phyloP scores from a whole-genome alignment of 1,140 invertebrate genomes.

The Cheumatopsyche charites region DNA sequence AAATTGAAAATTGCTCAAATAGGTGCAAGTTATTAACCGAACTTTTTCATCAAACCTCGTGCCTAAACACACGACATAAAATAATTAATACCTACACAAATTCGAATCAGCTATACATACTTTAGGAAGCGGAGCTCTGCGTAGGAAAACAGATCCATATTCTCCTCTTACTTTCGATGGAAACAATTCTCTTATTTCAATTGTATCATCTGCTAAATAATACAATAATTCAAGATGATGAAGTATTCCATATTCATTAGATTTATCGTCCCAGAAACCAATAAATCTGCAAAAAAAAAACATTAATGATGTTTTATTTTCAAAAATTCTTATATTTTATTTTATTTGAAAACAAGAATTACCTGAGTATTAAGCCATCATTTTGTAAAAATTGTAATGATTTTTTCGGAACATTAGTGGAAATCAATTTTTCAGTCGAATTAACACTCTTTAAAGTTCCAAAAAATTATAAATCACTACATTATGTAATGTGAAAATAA shows the following conservation, averaged over 20 bases:
- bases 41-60: too few relatives aligned
- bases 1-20: too few relatives aligned
- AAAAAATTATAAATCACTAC: conserved; percentile 17
- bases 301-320: conserved; percentile 46
- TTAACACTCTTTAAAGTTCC: conserved; percentile 1
- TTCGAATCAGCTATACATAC: conserved; percentile 56
- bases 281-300: conserved; percentile 68
- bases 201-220: conserved; percentile 86
- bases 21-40: too few relatives aligned
- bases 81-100: too few relatives aligned
- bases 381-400: conserved; percentile 73
- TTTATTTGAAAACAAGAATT: conserved; percentile 18
- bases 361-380: conserved; percentile 74
- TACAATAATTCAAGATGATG: conserved; percentile 79
- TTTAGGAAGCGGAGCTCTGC: conserved; percentile 79
- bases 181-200: conserved; percentile 83
- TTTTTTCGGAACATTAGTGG: too few relatives aligned
- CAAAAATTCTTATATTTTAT: not conserved
- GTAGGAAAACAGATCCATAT: conserved; percentile 73
- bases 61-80: too few relatives aligned
- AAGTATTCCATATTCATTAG: conserved; percentile 73
- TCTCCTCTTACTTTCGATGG: conserved; percentile 72
- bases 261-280: conserved; percentile 88
- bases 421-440: too few relatives aligned
- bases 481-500: conserved; percentile 11